These are phyloP conservation scores for Hyles lineata DNA, from an alignment of 2,888 invertebrate genomes.

Conservation along the genomic window DNA sequence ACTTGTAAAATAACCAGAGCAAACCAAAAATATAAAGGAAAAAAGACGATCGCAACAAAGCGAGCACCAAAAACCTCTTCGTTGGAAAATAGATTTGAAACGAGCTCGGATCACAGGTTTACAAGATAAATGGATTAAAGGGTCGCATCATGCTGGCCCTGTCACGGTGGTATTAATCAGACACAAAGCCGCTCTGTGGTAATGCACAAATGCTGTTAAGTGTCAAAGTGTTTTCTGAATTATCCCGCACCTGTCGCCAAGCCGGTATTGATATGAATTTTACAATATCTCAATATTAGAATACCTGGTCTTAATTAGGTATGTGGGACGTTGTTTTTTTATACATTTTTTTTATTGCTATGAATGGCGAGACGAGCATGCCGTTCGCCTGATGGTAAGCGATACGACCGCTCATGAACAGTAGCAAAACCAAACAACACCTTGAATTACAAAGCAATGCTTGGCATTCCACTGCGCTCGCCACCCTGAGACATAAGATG, in stretches of 20 bases:
- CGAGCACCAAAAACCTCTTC: background rate
- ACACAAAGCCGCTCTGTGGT: conserved; percentile 50
- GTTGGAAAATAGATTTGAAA: conserved; percentile 51
- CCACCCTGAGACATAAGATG: too few species aligned
- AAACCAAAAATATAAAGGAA: background rate
- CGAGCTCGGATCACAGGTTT: conserved; percentile 53
- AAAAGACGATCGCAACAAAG: background rate
- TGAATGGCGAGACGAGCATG: too few species aligned
- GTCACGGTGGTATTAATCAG: conserved; percentile 61
- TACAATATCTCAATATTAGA: background rate
- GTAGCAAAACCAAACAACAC: too few species aligned
- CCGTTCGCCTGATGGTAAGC: too few species aligned
- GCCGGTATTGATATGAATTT: conserved; percentile 1
- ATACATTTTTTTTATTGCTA: too few species aligned
- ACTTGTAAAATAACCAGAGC: background rate
- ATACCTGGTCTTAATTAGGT: background rate
- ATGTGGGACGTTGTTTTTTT: background rate
- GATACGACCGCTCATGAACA: too few species aligned
- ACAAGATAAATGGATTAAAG: conserved; percentile 71
- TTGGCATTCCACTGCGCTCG: too few species aligned
- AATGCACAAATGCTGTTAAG: conserved; percentile 72
- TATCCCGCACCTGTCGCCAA: background rate
- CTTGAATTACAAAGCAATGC: too few species aligned
- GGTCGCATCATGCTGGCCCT: conserved; percentile 53
- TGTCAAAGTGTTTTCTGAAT: conserved; percentile 47